Conservation (phyloP, 2,888 invertebrate species). For the Noctua fimbriata region DNA sequence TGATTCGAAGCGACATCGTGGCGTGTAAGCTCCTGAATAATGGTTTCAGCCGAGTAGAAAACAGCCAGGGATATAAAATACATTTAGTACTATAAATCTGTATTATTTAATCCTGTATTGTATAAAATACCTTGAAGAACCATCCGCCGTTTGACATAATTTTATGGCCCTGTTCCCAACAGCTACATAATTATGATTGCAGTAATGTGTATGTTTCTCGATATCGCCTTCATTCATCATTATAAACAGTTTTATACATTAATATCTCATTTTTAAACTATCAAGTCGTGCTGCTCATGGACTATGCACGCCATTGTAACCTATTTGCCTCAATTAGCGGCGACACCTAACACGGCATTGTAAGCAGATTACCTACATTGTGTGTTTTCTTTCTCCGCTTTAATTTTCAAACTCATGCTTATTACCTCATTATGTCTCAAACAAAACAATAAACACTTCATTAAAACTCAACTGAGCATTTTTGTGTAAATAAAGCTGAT, state of each 20-base stretch:
- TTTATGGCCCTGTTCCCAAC: not conserved
- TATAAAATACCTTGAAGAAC: not conserved
- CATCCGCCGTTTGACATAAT: not conserved
- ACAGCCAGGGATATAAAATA: not conserved
- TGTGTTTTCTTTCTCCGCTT: conserved; percentile 30
- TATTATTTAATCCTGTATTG: not conserved
- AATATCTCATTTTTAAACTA: conserved; percentile 30
- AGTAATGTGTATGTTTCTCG: not conserved
- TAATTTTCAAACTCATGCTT: conserved; percentile 19
- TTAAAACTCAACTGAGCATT: conserved; percentile 57
- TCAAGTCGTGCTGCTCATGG: conserved; percentile 35
- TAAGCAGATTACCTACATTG: conserved; percentile 45
- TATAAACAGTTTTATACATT: conserved; percentile 10
- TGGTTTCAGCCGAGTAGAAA: not conserved
- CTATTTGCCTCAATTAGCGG: conserved; percentile 59
- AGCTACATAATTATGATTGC: not conserved
- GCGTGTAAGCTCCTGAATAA: conserved; percentile 27
- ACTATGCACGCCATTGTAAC: conserved; percentile 50
- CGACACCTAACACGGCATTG: conserved; percentile 59
- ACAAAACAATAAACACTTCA: conserved; percentile 43
- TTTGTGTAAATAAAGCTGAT: conserved; percentile 57
- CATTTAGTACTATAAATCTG: not conserved
- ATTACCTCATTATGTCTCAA: conserved; percentile 28
- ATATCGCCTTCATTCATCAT: conserved; percentile 3
- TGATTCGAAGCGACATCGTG: conserved; percentile 9